A percentile compares a stretch with the other conserved stretches of the same genome.
Conservation (phyloP, 2,113 vertebrate genomes). For the Pseudois nayaur region DNA sequence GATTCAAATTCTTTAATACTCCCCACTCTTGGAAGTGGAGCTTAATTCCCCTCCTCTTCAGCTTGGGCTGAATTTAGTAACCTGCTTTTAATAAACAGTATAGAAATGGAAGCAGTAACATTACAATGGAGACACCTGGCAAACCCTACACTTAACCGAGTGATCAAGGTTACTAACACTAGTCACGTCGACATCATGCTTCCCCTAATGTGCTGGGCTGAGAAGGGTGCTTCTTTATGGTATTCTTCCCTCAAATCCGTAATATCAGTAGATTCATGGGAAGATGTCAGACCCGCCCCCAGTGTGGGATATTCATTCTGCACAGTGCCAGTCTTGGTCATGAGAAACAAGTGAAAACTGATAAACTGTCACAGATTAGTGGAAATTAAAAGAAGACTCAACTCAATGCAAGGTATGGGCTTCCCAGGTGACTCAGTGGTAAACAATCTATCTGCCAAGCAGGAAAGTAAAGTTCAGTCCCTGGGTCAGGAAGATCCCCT, state of each 20-base stretch:
- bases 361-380: neutral
- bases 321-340: neutral
- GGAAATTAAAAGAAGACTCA: neutral
- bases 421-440: neutral
- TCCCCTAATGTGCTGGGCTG: neutral
- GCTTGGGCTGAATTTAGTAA: neutral
- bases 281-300: neutral
- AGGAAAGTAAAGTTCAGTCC: neutral
- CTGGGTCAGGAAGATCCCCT: neutral
- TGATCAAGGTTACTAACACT: neutral
- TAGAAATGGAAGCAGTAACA: neutral
- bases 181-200: neutral
- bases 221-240: neutral
- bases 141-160: neutral
- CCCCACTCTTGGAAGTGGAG: neutral
- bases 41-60: neutral
- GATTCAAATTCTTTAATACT: neutral
- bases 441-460: neutral
- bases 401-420: neutral
- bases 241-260: neutral
- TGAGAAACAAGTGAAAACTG: neutral
- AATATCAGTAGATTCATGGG: neutral
- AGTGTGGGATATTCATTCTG: neutral
- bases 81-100: neutral
- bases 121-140: neutral